Evolutionary conservation across 2,113 vertebrate species (phyloP), one percentile per base, ranked within the genome.

Genomic region (Antechinus stuartii): DNA sequence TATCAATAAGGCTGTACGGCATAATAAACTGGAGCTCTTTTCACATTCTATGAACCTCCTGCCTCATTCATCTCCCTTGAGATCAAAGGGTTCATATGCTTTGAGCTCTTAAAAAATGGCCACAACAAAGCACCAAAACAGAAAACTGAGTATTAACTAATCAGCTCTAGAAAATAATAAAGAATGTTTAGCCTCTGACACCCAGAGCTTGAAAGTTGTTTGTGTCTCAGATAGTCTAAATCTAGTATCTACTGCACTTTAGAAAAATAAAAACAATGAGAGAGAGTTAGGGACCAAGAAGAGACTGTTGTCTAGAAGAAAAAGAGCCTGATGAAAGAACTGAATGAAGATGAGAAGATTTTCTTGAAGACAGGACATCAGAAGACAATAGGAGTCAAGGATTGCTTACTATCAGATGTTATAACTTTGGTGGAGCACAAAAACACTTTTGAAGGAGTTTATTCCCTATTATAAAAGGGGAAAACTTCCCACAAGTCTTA

Each of bases 151-250:
- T n/a, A 50, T n/a, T 92, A 52, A 76, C 49, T 42, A 12, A 76
- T 53, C 47, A 76, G 52, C 22, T 92, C 92, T 76, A 76, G 57
- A 76, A 92, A 76, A 76, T 68, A 76, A 68, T 76, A 27, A 76
- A 12, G 27, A 92, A 8, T n/a, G 25, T 25, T 92, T 23, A 52
- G 30, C 23, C 25, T 93, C 0, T 2, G 46, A 24, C 3, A 26
- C 90, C 47, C 0, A 3, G 3, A 46, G 47, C 68, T n/a, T n/a
- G 0, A 22, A 76, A 76, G 35, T 76, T 76, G 14, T 76, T 76
- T 76, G 19, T 19, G 68, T n/a, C 12, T 76, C 1, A n/a, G 68
- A n/a, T 19, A 19, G 42, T 84, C 68, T 26, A 84, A 42, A 84
- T 42, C 68, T 84, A 42, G 68, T 42, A n/a, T 84, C 16, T 22